Percentiles rank a stretch among this genome's conserved stretches.
phyloP scores from a whole-genome alignment of 2,797 vertebrate species.

The Gastrophryne carolinensis region DNA sequence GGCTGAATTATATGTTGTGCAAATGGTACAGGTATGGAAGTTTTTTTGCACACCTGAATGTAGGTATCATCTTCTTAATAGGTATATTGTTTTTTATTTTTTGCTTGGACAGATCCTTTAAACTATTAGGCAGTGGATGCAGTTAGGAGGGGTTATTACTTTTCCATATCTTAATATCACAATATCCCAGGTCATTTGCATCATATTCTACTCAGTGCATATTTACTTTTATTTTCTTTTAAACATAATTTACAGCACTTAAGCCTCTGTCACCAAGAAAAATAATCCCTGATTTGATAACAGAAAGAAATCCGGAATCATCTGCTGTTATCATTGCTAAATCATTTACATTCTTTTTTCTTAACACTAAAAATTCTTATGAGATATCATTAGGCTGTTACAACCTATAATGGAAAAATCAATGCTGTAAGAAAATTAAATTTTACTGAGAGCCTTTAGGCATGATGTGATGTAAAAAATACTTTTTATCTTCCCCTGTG shows the following conservation, averaged over 20 bases:
- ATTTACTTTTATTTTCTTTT: conserved; percentile 5
- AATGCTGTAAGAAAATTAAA: conserved; percentile 94
- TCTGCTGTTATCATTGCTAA: conserved; percentile 61
- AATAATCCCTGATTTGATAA: conserved; percentile 8
- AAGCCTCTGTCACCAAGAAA: background rate
- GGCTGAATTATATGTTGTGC: no score
- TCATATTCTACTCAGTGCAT: background rate
- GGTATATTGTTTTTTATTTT: no score
- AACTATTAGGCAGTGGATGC: no score
- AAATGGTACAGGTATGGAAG: no score
- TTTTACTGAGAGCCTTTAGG: conserved; percentile 94
- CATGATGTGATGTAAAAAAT: conserved; percentile 92
- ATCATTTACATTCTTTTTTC: conserved; percentile 67
- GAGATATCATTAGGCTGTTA: conserved; percentile 83
- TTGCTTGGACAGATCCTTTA: no score
- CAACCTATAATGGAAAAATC: conserved; percentile 86
- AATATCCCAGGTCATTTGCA: background rate
- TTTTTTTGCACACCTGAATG: no score
- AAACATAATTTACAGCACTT: conserved; percentile 4
- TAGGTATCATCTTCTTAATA: no score
- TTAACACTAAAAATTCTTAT: conserved; percentile 74
- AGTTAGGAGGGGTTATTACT: no score
- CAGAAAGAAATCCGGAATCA: conserved; percentile 51
- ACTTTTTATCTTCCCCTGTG: conserved; percentile 85
- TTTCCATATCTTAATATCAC: no score